A percentile compares a stretch with the other conserved stretches of the same genome.
phyloP scores from a whole-genome alignment of 2,113 vertebrate genomes.

The Myotis brandtii region DNA sequence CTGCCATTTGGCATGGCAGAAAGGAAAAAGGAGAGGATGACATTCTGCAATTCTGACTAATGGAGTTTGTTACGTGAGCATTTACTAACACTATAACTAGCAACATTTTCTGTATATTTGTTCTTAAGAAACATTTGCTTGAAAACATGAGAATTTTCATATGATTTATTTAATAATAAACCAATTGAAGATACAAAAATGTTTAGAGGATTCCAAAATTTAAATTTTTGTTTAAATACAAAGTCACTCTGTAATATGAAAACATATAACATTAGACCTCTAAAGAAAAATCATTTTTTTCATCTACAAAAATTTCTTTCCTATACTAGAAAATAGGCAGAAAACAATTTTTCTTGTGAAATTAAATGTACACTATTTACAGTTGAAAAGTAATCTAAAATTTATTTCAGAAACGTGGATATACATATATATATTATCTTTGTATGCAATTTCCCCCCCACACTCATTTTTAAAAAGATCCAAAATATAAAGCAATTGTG shows the following conservation, averaged over 20 bases:
- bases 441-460: constrained; percentile 75
- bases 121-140: constrained; percentile 52
- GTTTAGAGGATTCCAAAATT: constrained; percentile 86
- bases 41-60: constrained; percentile 6
- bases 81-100: constrained; percentile 1
- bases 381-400: constrained; percentile 84
- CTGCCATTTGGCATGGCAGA: not conserved
- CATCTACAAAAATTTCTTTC: constrained; percentile 89
- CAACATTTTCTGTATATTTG: not conserved
- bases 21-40: constrained; percentile 10
- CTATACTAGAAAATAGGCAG: constrained; percentile 85
- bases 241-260: constrained; percentile 89
- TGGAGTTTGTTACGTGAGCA: not conserved
- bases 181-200: constrained; percentile 92
- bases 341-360: constrained; percentile 84
- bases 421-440: constrained; percentile 75
- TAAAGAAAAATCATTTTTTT: constrained; percentile 89
- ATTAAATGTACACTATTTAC: constrained; percentile 92
- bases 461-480: constrained; percentile 82
- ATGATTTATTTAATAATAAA: constrained; percentile 92
- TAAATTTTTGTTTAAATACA: constrained; percentile 91
- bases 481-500: constrained; percentile 84
- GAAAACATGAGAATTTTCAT: constrained; percentile 80
- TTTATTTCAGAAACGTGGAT: constrained; percentile 83
- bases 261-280: constrained; percentile 89